These are phyloP conservation scores for Malurus elegans DNA, from an alignment of 2,113 vertebrate species.

Conservation along the genomic window DNA sequence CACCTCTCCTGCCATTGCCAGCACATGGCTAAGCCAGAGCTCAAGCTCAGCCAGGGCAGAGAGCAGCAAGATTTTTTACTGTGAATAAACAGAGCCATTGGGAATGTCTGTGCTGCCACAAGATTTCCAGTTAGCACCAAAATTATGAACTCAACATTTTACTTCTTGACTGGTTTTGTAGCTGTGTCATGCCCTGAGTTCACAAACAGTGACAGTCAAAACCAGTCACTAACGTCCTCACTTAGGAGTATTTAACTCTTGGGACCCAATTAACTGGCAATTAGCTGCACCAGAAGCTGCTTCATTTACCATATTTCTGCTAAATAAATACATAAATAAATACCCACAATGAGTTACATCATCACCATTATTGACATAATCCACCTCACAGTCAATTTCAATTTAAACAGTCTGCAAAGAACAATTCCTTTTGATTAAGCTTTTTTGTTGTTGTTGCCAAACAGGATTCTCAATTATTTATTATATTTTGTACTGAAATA, in stretches of 20 bases:
- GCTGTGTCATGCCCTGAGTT: background rate
- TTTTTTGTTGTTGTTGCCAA: background rate
- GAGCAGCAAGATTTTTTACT: background rate
- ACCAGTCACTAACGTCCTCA: background rate
- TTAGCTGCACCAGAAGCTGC: background rate
- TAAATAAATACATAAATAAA: background rate
- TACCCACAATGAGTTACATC: background rate
- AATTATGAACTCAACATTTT: background rate
- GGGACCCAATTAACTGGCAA: background rate
- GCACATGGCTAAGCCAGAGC: background rate
- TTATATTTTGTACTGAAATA: background rate
- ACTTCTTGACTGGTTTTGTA: background rate
- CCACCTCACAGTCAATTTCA: background rate
- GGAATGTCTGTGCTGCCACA: background rate
- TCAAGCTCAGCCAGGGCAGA: background rate
- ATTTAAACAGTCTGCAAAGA: background rate
- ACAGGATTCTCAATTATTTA: background rate
- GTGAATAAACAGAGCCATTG: background rate
- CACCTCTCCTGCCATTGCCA: rapidly evolving
- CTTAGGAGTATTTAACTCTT: background rate
- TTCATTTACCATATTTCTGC: background rate
- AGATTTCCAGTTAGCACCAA: background rate
- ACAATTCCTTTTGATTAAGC: background rate
- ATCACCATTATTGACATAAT: background rate
- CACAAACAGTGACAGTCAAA: background rate